Percentiles rank a stretch among this genome's conserved stretches.
These are phyloP conservation scores for Sorex maritimensis DNA, from an alignment of 2,797 vertebrate genomes.

Conservation along the genomic window DNA sequence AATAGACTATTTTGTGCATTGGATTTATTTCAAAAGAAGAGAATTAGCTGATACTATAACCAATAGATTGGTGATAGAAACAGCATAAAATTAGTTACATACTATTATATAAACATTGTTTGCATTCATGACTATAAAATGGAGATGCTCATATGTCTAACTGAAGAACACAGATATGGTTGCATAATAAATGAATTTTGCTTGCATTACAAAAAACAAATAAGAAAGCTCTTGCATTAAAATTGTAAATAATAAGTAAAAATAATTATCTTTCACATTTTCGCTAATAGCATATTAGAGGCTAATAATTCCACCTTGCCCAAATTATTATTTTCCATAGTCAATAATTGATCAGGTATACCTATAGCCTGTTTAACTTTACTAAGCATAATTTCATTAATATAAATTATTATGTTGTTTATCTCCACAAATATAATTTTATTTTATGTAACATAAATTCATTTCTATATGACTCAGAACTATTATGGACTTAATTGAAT, in stretches of 20 bases:
- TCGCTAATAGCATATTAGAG: conserved; percentile 10
- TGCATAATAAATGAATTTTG: neutral
- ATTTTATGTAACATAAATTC: neutral
- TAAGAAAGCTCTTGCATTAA: neutral
- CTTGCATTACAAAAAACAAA: conserved; percentile 9
- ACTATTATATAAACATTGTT: neutral
- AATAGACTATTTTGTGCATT: conserved; percentile 37
- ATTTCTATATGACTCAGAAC: neutral
- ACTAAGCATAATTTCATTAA: neutral
- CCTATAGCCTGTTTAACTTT: neutral
- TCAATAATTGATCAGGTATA: neutral
- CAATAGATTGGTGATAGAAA: neutral
- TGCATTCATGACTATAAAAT: neutral
- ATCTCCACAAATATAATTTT: conserved; percentile 31
- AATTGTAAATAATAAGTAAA: conserved; percentile 21
- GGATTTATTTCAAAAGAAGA: conserved; percentile 56
- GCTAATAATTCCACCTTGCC: neutral
- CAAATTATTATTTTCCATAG: conserved; percentile 10
- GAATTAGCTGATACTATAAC: neutral
- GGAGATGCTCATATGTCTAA: conserved; percentile 38
- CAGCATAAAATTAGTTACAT: neutral
- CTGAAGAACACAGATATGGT: neutral
- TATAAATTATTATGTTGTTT: neutral
- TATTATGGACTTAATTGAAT: conserved; percentile 14
- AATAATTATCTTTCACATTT: neutral